These are phyloP conservation scores for Synergus umbraculus DNA, from an alignment of 2,888 invertebrate species.

Conservation along the genomic window DNA sequence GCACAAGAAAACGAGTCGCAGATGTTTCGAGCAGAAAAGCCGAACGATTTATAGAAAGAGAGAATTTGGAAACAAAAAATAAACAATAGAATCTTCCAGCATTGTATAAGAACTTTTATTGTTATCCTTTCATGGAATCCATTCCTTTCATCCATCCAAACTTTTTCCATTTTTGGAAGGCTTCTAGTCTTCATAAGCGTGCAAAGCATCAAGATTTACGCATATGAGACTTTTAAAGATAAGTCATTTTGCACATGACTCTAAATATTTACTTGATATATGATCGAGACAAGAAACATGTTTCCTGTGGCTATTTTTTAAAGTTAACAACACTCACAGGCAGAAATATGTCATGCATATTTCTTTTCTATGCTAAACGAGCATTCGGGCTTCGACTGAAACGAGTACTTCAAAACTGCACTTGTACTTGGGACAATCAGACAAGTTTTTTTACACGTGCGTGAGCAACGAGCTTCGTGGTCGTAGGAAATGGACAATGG, in stretches of 20 bases:
- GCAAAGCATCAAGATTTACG: not conserved
- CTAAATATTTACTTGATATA: not conserved
- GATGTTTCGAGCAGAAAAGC: not conserved
- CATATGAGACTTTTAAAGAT: not conserved
- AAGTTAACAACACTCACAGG: not conserved
- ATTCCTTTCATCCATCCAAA: not conserved
- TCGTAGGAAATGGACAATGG: not conserved
- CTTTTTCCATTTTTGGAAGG: not conserved
- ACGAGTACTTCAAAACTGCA: not conserved
- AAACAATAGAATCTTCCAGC: not conserved
- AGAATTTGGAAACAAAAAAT: not conserved
- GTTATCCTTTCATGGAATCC: not conserved
- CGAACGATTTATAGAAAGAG: not conserved
- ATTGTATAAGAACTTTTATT: not conserved
- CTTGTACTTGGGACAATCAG: not conserved
- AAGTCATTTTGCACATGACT: not conserved
- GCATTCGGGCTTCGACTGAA: not conserved
- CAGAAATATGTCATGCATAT: not conserved
- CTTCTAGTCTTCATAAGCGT: not conserved
- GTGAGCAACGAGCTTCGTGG: not conserved
- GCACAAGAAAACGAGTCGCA: not conserved
- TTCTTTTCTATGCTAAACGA: not conserved
- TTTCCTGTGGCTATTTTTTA: not conserved
- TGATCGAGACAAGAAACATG: not conserved
- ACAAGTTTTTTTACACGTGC: constrained; percentile 4